These are phyloP conservation scores for Meteorus colon DNA, from an alignment of 2,888 invertebrate genomes.

Conservation along the genomic window DNA sequence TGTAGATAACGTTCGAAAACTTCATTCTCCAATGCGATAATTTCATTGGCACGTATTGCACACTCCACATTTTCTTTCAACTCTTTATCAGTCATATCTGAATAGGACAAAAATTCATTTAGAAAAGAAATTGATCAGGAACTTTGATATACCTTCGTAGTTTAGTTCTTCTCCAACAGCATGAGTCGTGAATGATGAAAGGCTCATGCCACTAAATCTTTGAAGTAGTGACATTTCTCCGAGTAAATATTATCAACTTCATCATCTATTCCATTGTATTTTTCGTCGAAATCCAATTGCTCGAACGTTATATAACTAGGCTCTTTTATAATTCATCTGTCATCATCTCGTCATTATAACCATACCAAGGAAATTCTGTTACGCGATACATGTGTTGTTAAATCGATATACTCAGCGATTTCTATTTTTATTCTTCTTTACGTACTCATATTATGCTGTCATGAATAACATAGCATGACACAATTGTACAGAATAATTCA, in stretches of 20 bases:
- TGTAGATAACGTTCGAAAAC: slow-evolving; percentile 74
- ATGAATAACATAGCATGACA: not conserved
- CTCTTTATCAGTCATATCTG: slow-evolving; percentile 62
- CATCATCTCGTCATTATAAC: not conserved
- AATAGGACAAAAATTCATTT: slow-evolving; percentile 31
- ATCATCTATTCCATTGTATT: not conserved
- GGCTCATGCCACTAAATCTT: slow-evolving; percentile 49
- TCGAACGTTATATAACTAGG: not conserved
- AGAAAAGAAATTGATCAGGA: not conserved
- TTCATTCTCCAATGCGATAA: slow-evolving; percentile 75
- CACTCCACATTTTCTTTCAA: slow-evolving; percentile 55
- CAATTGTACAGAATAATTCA: not conserved
- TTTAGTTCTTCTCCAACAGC: slow-evolving; percentile 49
- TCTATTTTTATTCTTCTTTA: slow-evolving; percentile 24
- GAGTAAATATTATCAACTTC: not conserved
- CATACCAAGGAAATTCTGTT: no score
- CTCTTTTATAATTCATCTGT: not conserved
- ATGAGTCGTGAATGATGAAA: slow-evolving; percentile 47
- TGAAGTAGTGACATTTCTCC: slow-evolving; percentile 49
- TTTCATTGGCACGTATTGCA: slow-evolving; percentile 54
- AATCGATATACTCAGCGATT: slow-evolving; percentile 44
- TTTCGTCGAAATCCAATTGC: slow-evolving; percentile 6
- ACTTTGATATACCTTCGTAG: slow-evolving; percentile 50
- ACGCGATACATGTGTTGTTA: slow-evolving; percentile 39
- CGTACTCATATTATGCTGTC: not conserved